These are phyloP conservation scores for Bufo bufo DNA, from an alignment of 2,113 vertebrate genomes.

Conservation along the genomic window DNA sequence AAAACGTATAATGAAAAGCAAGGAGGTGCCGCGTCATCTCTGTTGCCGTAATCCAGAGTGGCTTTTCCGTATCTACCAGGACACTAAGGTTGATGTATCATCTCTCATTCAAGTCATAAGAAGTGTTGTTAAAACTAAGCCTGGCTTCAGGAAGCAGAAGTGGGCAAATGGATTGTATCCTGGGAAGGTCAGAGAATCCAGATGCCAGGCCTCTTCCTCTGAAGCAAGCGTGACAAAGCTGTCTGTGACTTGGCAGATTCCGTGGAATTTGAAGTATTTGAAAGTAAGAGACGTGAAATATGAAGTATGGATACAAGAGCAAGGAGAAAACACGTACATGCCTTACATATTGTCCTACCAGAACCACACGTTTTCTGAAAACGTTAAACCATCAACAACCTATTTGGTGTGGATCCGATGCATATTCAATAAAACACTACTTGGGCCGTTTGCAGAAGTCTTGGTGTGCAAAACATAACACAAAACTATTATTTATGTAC, in stretches of 20 bases:
- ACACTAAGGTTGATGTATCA: conserved; percentile 87
- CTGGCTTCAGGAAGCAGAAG: conserved; percentile 76
- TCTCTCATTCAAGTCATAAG: conserved; percentile 83
- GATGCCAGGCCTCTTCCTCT: conserved; percentile 89
- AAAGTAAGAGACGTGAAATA: conserved; percentile 95
- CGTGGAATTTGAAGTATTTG: conserved; percentile 95
- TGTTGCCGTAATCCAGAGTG: conserved; percentile 97
- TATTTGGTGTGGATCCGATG: conserved; percentile 98
- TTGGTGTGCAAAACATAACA: conserved; percentile 89
- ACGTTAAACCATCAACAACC: conserved; percentile 96
- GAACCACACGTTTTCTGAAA: conserved; percentile 97
- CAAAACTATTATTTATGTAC: background rate
- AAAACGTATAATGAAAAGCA: conserved; percentile 85
- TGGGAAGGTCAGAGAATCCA: conserved; percentile 87
- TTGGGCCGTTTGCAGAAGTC: conserved; percentile 96
- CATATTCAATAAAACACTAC: conserved; percentile 93
- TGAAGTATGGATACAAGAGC: conserved; percentile 98
- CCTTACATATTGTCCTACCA: conserved; percentile 93
- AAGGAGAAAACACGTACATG: conserved; percentile 98
- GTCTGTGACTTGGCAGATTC: conserved; percentile 92
- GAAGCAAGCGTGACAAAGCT: conserved; percentile 87
- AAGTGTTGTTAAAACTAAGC: conserved; percentile 80
- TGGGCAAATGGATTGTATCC: conserved; percentile 82
- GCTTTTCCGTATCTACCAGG: conserved; percentile 98
- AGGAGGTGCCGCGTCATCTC: conserved; percentile 88